These are phyloP conservation scores for Oxygymnocypris stewartii DNA, from an alignment of 2,113 vertebrate genomes.

Conservation along the genomic window DNA sequence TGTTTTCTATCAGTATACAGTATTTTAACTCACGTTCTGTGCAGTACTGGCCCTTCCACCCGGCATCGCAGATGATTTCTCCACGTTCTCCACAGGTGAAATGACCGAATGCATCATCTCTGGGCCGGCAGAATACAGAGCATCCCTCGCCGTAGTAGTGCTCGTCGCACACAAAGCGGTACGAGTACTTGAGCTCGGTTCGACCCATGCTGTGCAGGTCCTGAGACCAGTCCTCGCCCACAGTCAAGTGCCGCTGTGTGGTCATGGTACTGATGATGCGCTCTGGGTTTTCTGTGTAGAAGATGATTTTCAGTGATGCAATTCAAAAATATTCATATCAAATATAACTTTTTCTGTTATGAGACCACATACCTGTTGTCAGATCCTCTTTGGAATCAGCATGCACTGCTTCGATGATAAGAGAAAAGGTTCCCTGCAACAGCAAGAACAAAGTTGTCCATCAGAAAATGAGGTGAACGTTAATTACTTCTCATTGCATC, in stretches of 20 bases:
- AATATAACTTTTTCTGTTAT: background rate
- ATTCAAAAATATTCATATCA: background rate
- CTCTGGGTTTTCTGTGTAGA: slow-evolving; percentile 83
- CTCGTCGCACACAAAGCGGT: slow-evolving; percentile 94
- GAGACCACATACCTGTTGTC: slow-evolving; percentile 83
- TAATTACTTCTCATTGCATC: background rate
- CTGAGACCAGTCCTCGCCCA: slow-evolving; percentile 96
- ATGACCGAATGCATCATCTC: slow-evolving; percentile 95
- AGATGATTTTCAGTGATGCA: background rate
- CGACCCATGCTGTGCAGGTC: slow-evolving; percentile 89
- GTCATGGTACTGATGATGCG: slow-evolving; percentile 93
- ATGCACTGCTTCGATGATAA: slow-evolving; percentile 95
- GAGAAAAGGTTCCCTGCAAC: slow-evolving; percentile 92
- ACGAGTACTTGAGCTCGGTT: slow-evolving; percentile 94
- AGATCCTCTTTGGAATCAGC: slow-evolving; percentile 92
- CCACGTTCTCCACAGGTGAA: slow-evolving; percentile 96
- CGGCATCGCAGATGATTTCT: slow-evolving; percentile 91
- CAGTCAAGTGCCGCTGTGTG: slow-evolving; percentile 91
- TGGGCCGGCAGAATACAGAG: slow-evolving; percentile 91
- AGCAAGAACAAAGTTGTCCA: slow-evolving; percentile 55
- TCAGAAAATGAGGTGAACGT: background rate
- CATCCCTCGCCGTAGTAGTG: slow-evolving; percentile 96
- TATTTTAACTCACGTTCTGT: slow-evolving; percentile 86
- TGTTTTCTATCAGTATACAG: background rate
- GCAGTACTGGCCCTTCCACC: slow-evolving; percentile 98